Base-by-base conservation (phyloP, 2,113 vertebrate species). In the Phaethon lepturus region DNA sequence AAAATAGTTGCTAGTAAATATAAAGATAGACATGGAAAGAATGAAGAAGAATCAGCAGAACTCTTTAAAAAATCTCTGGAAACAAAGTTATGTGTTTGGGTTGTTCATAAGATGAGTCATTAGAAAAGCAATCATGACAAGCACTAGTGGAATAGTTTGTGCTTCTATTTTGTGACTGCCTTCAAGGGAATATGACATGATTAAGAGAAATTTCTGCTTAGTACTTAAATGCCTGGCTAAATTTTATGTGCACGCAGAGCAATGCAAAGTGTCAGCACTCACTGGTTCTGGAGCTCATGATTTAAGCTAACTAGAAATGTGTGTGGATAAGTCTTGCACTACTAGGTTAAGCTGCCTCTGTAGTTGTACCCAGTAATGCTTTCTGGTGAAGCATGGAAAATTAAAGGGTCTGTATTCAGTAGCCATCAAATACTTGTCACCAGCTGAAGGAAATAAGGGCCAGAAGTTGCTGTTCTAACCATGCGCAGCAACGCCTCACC, bases 201-300 rank as follows among this genome's bases (percentile, higher is more conserved):
- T 78, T 78, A 78, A 63, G 69, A 81, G 44, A 87, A 77, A 81
- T 78, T 89, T 77, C 31, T 93, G 68, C 56, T 91, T 23, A 12
- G 93, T 88, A 40, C n/a, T 71, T 62, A 45, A 91, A 77, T 64
- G 25, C 13, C 44, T 58, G 22, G 23, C 47, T 91, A 55, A 55
- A 78, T 88, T 67, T 92, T 38, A 31, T 42, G 23, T 86, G 59
- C 31, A 24, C 0, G 0, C 10, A 74, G 26, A 0, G 0, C 38
- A 69, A 7, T 40, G 15, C 2, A 6, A 73, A 91, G 42, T 90
- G 82, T 90, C 93, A 95, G 67, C 26, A 40, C 38, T 26, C 38
- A 22, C 5, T 84, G 60, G 4, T 71, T 92, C 58, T 47, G 64
- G 44, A 92, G 19, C 19, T 91, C 14, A 19, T 1, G 3, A 59